A percentile compares a stretch with the other conserved stretches of the same genome.
phyloP scores from a whole-genome alignment of 2,888 invertebrate species.

The Watsonalla cultraria region DNA sequence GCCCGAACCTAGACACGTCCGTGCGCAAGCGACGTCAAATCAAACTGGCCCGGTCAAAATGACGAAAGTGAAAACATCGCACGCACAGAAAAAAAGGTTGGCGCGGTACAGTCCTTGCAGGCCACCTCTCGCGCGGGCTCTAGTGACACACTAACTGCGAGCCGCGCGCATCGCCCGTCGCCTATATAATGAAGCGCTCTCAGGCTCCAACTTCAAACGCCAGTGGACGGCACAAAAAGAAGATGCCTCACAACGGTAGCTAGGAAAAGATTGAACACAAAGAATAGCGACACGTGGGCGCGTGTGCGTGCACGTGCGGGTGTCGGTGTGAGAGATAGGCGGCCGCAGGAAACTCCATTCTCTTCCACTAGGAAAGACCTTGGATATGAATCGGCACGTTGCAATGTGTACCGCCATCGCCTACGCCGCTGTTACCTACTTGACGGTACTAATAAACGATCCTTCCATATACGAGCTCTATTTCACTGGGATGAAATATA shows the following conservation, averaged over 20 bases:
- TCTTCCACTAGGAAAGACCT: conserved; percentile 80
- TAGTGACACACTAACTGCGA: conserved; percentile 76
- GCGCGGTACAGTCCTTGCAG: conserved; percentile 74
- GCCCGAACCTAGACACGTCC: conserved; percentile 72
- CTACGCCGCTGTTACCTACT: conserved; percentile 73
- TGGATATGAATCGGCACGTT: conserved; percentile 77
- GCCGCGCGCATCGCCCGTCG: conserved; percentile 70
- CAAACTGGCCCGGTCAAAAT: conserved; percentile 78
- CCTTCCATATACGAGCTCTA: conserved; percentile 30
- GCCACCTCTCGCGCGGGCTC: conserved; percentile 74
- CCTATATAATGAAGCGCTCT: conserved; percentile 74
- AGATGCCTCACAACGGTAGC: conserved; percentile 73
- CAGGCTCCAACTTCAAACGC: conserved; percentile 68
- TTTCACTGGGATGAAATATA: conserved; percentile 19
- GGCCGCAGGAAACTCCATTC: conserved; percentile 79
- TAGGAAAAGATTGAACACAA: conserved; percentile 72
- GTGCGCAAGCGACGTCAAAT: conserved; percentile 76
- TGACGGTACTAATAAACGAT: conserved; percentile 59
- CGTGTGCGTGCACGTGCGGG: conserved; percentile 68
- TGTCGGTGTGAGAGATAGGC: conserved; percentile 74
- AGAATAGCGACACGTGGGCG: conserved; percentile 70
- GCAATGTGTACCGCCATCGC: conserved; percentile 77
- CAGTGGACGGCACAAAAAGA: conserved; percentile 71
- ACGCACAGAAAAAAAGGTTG: conserved; percentile 77
- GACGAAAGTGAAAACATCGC: conserved; percentile 79